phyloP scores from a whole-genome alignment of 2,113 vertebrate species.

The Arothron firmamentum region DNA sequence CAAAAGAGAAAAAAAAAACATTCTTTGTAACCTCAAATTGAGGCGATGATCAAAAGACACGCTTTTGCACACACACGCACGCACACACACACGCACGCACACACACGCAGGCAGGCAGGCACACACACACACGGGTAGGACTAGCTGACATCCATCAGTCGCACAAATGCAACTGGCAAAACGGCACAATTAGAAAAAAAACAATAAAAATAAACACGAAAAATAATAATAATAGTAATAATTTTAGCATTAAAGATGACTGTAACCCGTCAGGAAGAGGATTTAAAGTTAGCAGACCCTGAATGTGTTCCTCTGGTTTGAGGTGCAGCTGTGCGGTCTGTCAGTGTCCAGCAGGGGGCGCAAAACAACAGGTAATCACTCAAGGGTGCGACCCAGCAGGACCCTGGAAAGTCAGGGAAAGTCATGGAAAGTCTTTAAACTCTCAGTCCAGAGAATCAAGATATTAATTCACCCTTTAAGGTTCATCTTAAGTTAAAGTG shows the following conservation, averaged over 20 bases:
- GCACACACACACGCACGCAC: conserved; percentile 16
- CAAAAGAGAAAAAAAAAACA: conserved; percentile 62
- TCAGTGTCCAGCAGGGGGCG: conserved; percentile 59
- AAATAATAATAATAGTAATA: too few species aligned
- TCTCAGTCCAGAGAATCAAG: too few species aligned
- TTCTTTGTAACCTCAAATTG: conserved; percentile 48
- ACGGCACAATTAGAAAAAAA: too few species aligned
- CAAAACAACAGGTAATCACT: conserved; percentile 32
- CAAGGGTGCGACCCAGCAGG: background rate
- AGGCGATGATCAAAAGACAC: conserved; percentile 51
- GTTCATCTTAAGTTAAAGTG: too few species aligned
- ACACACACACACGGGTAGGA: background rate
- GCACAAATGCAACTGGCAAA: background rate
- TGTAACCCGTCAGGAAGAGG: too few species aligned
- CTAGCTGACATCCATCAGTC: background rate
- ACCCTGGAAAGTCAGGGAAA: too few species aligned
- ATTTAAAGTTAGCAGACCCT: too few species aligned
- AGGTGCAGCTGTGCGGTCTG: conserved; percentile 20
- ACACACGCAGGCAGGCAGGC: conserved; percentile 3
- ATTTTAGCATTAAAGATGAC: too few species aligned
- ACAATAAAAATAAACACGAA: too few species aligned
- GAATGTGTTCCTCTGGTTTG: background rate
- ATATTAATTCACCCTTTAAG: too few species aligned
- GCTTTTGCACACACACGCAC: conserved; percentile 6
- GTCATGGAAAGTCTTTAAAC: too few species aligned